Evolutionary conservation across 2,113 vertebrate species (phyloP), one percentile per base, ranked within the genome.

Genomic region (Murina feae): DNA sequence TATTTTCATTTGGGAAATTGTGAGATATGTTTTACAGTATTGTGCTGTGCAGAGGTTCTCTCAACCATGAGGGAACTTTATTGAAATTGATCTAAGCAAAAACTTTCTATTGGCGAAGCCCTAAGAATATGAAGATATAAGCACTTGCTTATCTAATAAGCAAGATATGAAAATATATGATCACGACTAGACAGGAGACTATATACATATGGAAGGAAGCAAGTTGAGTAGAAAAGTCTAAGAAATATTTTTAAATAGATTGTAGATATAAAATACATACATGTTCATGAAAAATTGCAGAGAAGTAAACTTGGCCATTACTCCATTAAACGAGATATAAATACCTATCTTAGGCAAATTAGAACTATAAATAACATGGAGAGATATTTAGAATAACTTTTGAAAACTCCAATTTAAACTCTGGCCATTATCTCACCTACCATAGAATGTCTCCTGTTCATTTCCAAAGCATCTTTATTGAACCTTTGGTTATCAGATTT

Each of bases 41-140:
- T 81, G 20, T 75, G 6, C 8, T 18, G 7, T 74, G 32, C 18
- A 76, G 75, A 68, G 90, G 9, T 21, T 7, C 89, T 92, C 44
- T 89, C 6, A 17, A 0, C 11, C 83, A 63, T 0, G 0, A 94
- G 20, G 17, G 68, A 92, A 92, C 90, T 66, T 75, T 91, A 51
- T 25, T 92, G 89, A 95, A 97, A 87, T 87, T 68, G 30, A 95
- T 90, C 74, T 78, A 82, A 90, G 82, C 0, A 3, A 44, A 92
- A 74, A 91, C 20, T 88, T 76, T 88, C 4, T 0, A 91, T 72
- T 72, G 85, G 55, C 85, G 95, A 95, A 96, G 20, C 9, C 96
- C 30, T 78, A 53, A 80, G 42, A 51, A 37, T 25, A 80, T 18
- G 51, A 51, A 51, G 95, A 94, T 30, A 68, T 49, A 86, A 32